phyloP scores from a whole-genome alignment of 1,140 invertebrate genomes.

The Lepidostoma basale region DNA sequence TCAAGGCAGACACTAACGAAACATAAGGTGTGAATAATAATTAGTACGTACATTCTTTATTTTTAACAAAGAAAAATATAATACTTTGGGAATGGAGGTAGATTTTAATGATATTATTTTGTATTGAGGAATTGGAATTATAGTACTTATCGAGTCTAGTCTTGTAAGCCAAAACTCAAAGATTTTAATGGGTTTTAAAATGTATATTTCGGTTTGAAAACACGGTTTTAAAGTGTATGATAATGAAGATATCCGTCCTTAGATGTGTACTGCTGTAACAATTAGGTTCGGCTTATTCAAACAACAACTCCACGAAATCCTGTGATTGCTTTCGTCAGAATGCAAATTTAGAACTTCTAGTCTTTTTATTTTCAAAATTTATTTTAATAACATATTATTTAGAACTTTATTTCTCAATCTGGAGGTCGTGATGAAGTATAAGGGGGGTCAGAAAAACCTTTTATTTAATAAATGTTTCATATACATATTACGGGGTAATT shows the following conservation, averaged over 20 bases:
- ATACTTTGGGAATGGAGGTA: neutral
- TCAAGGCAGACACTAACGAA: too few species aligned
- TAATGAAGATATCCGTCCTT: conserved; percentile 19
- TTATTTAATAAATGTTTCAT: too few species aligned
- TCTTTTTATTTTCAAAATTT: neutral
- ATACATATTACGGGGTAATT: too few species aligned
- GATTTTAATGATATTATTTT: neutral
- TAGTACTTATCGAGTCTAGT: neutral
- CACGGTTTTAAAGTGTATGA: neutral
- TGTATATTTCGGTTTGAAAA: neutral
- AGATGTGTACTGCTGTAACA: neutral
- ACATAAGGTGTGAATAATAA: too few species aligned
- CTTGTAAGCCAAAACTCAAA: neutral
- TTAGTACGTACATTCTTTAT: too few species aligned
- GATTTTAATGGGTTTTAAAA: neutral
- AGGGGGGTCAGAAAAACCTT: too few species aligned
- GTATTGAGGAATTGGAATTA: too few species aligned
- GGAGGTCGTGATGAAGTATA: too few species aligned
- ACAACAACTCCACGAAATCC: neutral
- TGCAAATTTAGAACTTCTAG: neutral
- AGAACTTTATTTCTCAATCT: too few species aligned
- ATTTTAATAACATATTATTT: neutral
- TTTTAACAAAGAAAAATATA: too few species aligned
- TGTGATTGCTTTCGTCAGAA: conserved; percentile 9
- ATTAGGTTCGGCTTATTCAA: neutral